These are phyloP conservation scores for Achroia grisella DNA, from an alignment of 1,140 invertebrate genomes.

Conservation along the genomic window DNA sequence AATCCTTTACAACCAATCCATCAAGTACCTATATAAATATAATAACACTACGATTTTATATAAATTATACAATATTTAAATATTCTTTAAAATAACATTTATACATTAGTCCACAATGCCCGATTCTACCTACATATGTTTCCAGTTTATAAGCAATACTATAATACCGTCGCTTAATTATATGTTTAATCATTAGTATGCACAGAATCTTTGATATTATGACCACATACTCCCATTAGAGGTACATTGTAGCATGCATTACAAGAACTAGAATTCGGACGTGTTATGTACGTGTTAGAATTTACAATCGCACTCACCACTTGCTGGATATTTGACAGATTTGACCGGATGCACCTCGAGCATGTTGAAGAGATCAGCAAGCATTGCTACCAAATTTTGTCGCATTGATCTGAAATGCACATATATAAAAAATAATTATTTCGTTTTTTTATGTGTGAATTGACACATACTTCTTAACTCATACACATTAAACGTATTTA, in stretches of 20 bases:
- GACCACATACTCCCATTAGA: slow-evolving; percentile 70
- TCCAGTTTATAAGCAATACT: slow-evolving; percentile 23
- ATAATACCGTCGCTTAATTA: slow-evolving; percentile 11
- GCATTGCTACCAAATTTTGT: slow-evolving; percentile 93
- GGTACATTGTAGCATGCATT: slow-evolving; percentile 52
- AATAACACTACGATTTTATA: too few relatives aligned
- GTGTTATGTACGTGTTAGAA: slow-evolving; percentile 3
- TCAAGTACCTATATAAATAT: too few relatives aligned
- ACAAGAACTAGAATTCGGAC: slow-evolving; percentile 23
- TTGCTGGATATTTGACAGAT: slow-evolving; percentile 87
- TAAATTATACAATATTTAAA: too few relatives aligned
- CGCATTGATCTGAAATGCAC: slow-evolving; percentile 84
- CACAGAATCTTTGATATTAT: slow-evolving; percentile 64
- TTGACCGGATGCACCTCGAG: slow-evolving; percentile 95
- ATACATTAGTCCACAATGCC: background rate
- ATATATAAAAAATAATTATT: slow-evolving; percentile 1
- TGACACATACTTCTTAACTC: too few relatives aligned
- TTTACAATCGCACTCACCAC: slow-evolving; percentile 45
- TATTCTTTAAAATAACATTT: background rate
- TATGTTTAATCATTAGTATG: slow-evolving; percentile 40
- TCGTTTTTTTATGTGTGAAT: too few relatives aligned
- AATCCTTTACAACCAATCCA: too few relatives aligned
- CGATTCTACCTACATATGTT: background rate
- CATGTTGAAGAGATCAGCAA: slow-evolving; percentile 96
- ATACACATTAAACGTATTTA: too few relatives aligned